Percentiles rank a stretch among this genome's conserved stretches.
phyloP scores from a whole-genome alignment of 2,113 vertebrate genomes.

The Sminthopsis crassicaudata region DNA sequence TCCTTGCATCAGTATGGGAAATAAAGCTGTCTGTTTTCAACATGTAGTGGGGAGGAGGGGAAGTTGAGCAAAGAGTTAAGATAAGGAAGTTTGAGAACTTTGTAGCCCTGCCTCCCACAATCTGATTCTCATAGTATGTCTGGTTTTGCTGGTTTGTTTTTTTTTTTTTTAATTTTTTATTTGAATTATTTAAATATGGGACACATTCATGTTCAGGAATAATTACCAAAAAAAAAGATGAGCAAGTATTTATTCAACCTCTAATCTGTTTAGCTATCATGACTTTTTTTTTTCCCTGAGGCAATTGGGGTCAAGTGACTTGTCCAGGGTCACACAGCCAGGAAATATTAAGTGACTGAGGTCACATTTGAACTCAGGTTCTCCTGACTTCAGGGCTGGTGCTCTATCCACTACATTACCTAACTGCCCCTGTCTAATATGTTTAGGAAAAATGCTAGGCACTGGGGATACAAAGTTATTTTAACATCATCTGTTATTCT shows the following conservation, averaged over 20 bases:
- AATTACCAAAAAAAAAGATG: background rate
- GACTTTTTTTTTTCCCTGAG: no score
- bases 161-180: no score
- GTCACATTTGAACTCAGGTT: no score
- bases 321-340: no score
- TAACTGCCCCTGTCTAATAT: background rate
- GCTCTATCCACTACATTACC: no score
- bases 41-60: accelerated
- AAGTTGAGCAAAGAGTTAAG: background rate
- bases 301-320: no score
- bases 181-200: background rate
- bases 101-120: background rate
- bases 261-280: background rate
- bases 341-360: no score
- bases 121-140: background rate
- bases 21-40: background rate
- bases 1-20: background rate
- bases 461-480: slow-evolving; percentile 1
- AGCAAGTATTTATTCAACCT: background rate
- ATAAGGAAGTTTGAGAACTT: background rate
- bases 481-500: background rate
- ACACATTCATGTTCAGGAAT: background rate
- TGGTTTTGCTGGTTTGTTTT: no score
- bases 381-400: no score
- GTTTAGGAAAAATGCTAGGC: background rate